Conservation (phyloP, 2,888 invertebrate genomes). For the Zygaena filipendulae region DNA sequence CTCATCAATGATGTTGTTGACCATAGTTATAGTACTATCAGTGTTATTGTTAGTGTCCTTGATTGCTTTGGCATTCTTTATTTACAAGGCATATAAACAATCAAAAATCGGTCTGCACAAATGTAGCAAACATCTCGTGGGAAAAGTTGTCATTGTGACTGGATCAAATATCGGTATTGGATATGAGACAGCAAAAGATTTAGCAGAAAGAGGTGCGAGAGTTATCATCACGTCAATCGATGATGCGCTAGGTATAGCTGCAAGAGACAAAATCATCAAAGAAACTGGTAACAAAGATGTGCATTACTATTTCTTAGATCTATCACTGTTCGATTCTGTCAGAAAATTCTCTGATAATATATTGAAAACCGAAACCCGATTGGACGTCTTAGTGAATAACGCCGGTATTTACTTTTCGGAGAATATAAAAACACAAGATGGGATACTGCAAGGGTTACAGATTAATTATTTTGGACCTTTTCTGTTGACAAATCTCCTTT, state of each 20-base stretch:
- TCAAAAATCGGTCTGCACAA: conserved; percentile 15
- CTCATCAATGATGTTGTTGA: too few species aligned
- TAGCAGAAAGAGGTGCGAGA: conserved; percentile 76
- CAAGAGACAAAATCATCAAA: conserved; percentile 25
- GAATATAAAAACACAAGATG: conserved; percentile 63
- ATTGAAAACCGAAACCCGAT: conserved; percentile 38
- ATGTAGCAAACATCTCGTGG: conserved; percentile 56
- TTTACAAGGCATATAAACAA: too few species aligned
- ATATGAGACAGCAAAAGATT: conserved; percentile 74
- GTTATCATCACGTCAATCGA: conserved; percentile 85
- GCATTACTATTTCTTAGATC: conserved; percentile 44
- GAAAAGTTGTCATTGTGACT: conserved; percentile 84
- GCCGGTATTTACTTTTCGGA: conserved; percentile 52
- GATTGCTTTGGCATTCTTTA: too few species aligned
- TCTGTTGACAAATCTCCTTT: conserved; percentile 71
- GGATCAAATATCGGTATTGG: conserved; percentile 86
- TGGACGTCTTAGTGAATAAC: conserved; percentile 71
- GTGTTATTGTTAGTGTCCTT: too few species aligned
- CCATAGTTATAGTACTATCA: too few species aligned
- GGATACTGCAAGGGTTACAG: conserved; percentile 69
- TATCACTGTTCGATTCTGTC: conserved; percentile 59
- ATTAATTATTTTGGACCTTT: conserved; percentile 72
- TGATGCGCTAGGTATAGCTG: conserved; percentile 69
- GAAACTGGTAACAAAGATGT: conserved; percentile 25
- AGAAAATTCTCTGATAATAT: conserved; percentile 69